phyloP scores from a whole-genome alignment of 2,797 vertebrate species.

The Dendrocincla tyrannina region DNA sequence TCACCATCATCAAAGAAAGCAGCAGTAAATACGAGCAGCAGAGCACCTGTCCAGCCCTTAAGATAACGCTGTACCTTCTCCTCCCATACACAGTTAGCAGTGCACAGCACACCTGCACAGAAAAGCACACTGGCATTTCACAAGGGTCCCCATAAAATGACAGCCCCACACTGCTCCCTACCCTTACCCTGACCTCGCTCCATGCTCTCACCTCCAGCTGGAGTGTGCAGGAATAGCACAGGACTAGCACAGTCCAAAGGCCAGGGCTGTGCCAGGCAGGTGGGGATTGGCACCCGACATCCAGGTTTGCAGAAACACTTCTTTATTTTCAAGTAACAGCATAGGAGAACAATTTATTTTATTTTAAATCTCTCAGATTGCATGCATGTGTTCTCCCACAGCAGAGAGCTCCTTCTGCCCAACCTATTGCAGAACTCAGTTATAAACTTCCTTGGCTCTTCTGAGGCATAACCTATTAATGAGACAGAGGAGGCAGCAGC shows the following conservation, averaged over 20 bases:
- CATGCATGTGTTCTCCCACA: neutral
- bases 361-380: neutral
- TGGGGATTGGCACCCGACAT: too few species aligned
- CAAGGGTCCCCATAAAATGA: accelerated
- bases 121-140: neutral
- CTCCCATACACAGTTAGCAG: neutral
- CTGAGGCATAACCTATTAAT: neutral
- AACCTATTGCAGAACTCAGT: neutral
- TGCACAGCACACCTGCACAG: neutral
- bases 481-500: neutral
- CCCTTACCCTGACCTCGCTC: neutral
- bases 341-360: neutral
- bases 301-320: neutral
- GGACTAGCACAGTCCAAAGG: neutral
- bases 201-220: neutral
- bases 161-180: neutral
- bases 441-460: neutral
- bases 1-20: conserved; percentile 58
- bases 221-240: neutral
- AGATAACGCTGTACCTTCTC: neutral
- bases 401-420: neutral
- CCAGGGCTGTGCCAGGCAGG: neutral
- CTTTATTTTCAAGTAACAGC: neutral
- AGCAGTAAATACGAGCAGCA: conserved; percentile 9
- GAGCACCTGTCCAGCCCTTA: neutral